A percentile compares a stretch with the other conserved stretches of the same genome.
Conservation (phyloP, 2,888 invertebrate genomes). For the Mimachlamys varia region DNA sequence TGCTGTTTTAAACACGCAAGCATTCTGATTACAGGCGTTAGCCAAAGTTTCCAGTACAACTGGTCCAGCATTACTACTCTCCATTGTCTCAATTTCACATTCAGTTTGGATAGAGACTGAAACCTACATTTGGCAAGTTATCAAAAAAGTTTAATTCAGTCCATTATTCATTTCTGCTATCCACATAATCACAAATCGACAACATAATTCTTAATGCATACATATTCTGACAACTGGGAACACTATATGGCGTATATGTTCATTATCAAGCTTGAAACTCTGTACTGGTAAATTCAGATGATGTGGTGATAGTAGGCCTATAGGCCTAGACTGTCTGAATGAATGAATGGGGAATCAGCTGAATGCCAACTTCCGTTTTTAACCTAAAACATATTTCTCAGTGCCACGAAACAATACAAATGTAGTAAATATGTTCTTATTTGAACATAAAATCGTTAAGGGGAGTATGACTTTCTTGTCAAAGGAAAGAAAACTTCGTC, state of each 20-base stretch:
- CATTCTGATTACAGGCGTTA: slow-evolving; percentile 92
- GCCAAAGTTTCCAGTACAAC: slow-evolving; percentile 89
- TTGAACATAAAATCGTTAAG: background rate
- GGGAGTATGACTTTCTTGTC: background rate
- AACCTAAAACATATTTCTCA: background rate
- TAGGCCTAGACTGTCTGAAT: too few relatives aligned
- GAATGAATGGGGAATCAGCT: background rate
- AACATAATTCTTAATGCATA: background rate
- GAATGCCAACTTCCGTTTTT: background rate
- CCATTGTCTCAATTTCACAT: slow-evolving; percentile 53
- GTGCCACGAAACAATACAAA: background rate
- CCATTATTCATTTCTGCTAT: background rate
- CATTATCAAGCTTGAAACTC: background rate
- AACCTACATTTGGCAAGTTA: slow-evolving; percentile 1
- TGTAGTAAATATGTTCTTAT: background rate
- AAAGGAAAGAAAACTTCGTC: background rate
- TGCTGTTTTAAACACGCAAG: slow-evolving; percentile 92
- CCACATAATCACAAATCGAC: background rate
- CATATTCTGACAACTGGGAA: background rate
- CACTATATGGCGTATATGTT: background rate
- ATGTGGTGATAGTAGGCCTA: background rate
- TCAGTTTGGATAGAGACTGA: background rate
- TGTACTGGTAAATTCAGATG: background rate
- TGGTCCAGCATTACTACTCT: slow-evolving; percentile 67
- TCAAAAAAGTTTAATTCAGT: background rate